These are phyloP conservation scores for Seira ritae DNA, from an alignment of 2,888 invertebrate genomes.

Conservation along the genomic window DNA sequence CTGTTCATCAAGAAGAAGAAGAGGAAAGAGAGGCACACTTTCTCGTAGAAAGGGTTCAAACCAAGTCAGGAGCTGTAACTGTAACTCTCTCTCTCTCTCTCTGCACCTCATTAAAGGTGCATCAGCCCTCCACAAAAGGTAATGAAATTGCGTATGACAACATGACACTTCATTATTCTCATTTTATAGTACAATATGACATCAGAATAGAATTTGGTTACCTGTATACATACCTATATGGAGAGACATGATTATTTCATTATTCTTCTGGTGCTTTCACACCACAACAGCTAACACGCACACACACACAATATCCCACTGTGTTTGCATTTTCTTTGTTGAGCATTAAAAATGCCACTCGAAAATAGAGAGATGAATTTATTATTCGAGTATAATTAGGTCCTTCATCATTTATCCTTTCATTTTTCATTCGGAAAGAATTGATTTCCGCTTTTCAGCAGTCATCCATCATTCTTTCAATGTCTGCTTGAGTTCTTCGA, in stretches of 20 bases:
- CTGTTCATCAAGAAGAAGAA: no score
- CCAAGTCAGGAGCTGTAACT: slow-evolving; percentile 19
- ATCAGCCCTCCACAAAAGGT: slow-evolving; percentile 33
- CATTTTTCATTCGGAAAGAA: slow-evolving; percentile 47
- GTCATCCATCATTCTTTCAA: slow-evolving; percentile 49
- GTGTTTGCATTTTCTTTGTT: neutral
- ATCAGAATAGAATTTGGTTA: neutral
- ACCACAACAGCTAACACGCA: neutral
- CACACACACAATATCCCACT: neutral
- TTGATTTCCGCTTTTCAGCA: slow-evolving; percentile 57
- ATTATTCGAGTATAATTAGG: slow-evolving; percentile 39
- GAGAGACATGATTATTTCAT: neutral
- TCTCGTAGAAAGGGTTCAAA: slow-evolving; percentile 18
- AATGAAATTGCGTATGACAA: slow-evolving; percentile 50
- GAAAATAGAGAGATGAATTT: slow-evolving; percentile 28
- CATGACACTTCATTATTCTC: slow-evolving; percentile 60
- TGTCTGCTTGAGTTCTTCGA: neutral
- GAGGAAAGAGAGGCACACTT: neutral
- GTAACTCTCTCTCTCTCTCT: slow-evolving; percentile 6
- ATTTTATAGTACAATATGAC: slow-evolving; percentile 21
- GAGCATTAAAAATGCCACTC: slow-evolving; percentile 17
- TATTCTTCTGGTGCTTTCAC: slow-evolving; percentile 1
- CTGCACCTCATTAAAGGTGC: slow-evolving; percentile 58
- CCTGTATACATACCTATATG: no score
- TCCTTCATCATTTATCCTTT: slow-evolving; percentile 31